These are phyloP conservation scores for Sesia bembeciformis DNA, from an alignment of 2,888 invertebrate species.

Conservation along the genomic window DNA sequence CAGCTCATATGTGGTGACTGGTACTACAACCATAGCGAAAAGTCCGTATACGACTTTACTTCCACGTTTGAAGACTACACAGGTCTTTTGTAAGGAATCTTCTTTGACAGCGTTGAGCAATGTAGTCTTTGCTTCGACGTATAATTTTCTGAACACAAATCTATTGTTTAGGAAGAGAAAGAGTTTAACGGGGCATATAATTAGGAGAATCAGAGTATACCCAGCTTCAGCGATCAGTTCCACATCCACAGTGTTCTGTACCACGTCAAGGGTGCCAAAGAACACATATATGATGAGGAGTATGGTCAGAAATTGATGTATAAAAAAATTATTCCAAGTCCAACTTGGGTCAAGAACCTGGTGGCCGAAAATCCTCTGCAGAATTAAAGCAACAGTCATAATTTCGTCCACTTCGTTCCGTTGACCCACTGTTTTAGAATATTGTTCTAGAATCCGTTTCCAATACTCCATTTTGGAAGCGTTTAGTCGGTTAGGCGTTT, in stretches of 20 bases:
- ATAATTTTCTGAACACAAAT: slow-evolving; percentile 24
- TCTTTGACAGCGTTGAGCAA: slow-evolving; percentile 23
- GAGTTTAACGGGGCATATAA: slow-evolving; percentile 26
- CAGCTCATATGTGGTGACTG: slow-evolving; percentile 25
- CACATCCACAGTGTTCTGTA: slow-evolving; percentile 21
- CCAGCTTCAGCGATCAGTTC: slow-evolving; percentile 33
- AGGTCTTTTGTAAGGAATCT: slow-evolving; percentile 14
- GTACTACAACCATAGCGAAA: slow-evolving; percentile 19
- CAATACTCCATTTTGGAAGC: background rate
- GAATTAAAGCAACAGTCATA: slow-evolving; percentile 20
- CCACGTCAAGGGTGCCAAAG: slow-evolving; percentile 34
- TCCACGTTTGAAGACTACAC: slow-evolving; percentile 16
- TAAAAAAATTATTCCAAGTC: slow-evolving; percentile 28
- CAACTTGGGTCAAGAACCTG: slow-evolving; percentile 44
- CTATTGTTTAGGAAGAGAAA: slow-evolving; percentile 24
- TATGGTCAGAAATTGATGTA: slow-evolving; percentile 22
- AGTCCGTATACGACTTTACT: slow-evolving; percentile 19
- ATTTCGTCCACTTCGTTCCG: slow-evolving; percentile 33
- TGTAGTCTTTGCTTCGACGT: slow-evolving; percentile 29
- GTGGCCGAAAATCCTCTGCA: slow-evolving; percentile 35
- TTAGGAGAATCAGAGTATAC: slow-evolving; percentile 32
- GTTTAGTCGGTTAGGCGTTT: background rate
- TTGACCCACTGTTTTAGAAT: slow-evolving; percentile 31
- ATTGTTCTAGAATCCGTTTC: slow-evolving; percentile 4
- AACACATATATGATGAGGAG: slow-evolving; percentile 32